Percentiles rank a stretch among this genome's conserved stretches.
phyloP scores from a whole-genome alignment of 2,888 invertebrate genomes.

The Ypsolopha scabrella region DNA sequence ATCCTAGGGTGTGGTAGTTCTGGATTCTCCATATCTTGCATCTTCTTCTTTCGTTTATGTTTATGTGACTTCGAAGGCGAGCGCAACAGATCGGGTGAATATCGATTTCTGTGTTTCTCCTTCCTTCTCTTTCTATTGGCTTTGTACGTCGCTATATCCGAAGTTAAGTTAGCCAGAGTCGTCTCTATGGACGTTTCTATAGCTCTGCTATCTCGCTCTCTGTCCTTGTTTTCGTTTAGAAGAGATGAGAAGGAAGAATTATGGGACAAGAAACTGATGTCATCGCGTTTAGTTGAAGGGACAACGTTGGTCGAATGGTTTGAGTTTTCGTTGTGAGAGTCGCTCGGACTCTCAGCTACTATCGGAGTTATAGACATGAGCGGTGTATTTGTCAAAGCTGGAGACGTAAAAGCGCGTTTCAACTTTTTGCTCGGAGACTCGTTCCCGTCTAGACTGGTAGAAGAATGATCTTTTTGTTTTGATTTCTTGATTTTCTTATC shows the following conservation, averaged over 20 bases:
- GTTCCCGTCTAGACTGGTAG: constrained; percentile 28
- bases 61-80: constrained; percentile 80
- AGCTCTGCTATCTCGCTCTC: constrained; percentile 53
- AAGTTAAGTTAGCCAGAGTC: constrained; percentile 56
- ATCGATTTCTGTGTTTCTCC: constrained; percentile 82
- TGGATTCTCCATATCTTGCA: constrained; percentile 70
- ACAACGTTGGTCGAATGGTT: constrained; percentile 45
- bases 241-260: constrained; percentile 64
- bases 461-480: constrained; percentile 39
- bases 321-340: constrained; percentile 62
- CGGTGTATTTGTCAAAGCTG: constrained; percentile 60
- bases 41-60: constrained; percentile 84
- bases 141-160: constrained; percentile 66
- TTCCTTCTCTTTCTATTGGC: constrained; percentile 77
- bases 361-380: constrained; percentile 66
- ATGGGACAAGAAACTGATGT: constrained; percentile 33
- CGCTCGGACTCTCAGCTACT: constrained; percentile 62
- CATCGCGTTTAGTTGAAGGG: constrained; percentile 22
- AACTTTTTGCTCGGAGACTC: constrained; percentile 41
- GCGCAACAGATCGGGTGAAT: constrained; percentile 76
- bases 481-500: constrained; percentile 54
- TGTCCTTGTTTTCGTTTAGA: constrained; percentile 34
- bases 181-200: constrained; percentile 60
- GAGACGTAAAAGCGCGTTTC: constrained; percentile 63
- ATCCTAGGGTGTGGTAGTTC: constrained; percentile 77